phyloP scores from a whole-genome alignment of 2,113 vertebrate genomes.

The Oncorhynchus mykiss region DNA sequence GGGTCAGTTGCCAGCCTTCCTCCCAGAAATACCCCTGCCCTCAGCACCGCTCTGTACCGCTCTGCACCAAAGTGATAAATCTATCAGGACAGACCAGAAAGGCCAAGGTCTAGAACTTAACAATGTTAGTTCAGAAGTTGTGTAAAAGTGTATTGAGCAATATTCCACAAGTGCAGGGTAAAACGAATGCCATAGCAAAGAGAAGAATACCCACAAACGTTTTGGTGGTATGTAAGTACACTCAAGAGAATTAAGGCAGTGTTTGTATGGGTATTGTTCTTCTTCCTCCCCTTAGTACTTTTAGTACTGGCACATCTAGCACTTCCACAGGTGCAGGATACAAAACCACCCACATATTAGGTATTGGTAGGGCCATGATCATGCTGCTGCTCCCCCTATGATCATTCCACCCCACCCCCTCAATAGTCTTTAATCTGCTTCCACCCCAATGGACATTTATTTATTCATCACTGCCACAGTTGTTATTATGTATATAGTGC shows the following conservation, averaged over 20 bases:
- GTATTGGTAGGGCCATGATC: too few relatives aligned
- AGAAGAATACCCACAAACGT: background rate
- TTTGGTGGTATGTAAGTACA: background rate
- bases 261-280: background rate
- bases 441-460: too few relatives aligned
- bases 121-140: too few relatives aligned
- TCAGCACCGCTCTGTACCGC: background rate
- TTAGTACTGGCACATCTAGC: background rate
- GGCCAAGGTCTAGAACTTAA: background rate
- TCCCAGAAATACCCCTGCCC: slow-evolving; percentile 15
- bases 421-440: too few relatives aligned
- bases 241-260: background rate
- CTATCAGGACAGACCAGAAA: background rate
- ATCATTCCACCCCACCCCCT: too few relatives aligned
- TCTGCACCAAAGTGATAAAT: background rate
- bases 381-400: too few relatives aligned
- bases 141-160: too few relatives aligned
- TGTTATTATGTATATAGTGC: too few relatives aligned
- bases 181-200: too few relatives aligned
- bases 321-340: background rate
- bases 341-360: too few relatives aligned
- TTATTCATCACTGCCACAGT: too few relatives aligned
- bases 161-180: too few relatives aligned
- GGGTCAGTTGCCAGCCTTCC: slow-evolving; percentile 11
- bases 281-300: background rate